phyloP scores from a whole-genome alignment of 2,797 vertebrate genomes.

The Carcharodon carcharias region DNA sequence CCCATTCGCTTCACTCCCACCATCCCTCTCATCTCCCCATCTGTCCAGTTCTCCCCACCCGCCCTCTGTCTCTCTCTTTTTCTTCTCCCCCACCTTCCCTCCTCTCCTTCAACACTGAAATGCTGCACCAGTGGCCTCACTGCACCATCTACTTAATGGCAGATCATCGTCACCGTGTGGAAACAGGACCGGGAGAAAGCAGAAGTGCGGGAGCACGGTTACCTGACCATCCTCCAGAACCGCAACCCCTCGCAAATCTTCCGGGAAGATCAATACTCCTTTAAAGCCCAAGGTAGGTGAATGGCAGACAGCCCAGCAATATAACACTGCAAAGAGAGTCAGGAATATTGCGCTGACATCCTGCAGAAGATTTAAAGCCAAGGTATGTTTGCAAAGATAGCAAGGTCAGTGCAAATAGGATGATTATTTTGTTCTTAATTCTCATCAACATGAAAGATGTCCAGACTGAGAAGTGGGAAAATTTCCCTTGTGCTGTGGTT shows the following conservation, averaged over 20 bases:
- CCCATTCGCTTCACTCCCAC: neutral
- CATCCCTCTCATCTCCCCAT: neutral
- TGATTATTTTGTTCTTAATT: no score
- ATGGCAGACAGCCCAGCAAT: neutral
- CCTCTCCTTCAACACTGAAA: rapidly evolving
- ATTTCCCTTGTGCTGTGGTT: neutral
- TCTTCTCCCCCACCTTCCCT: no score
- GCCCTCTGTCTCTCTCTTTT: no score
- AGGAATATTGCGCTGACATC: no score
- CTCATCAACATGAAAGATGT: no score
- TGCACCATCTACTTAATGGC: conserved; percentile 32
- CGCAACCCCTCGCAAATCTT: conserved; percentile 80
- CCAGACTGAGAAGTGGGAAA: neutral
- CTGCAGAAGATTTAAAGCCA: neutral
- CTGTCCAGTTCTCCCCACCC: neutral
- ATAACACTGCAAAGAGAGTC: neutral
- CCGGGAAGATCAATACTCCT: conserved; percentile 79
- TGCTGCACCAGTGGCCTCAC: neutral
- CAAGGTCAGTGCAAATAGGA: no score
- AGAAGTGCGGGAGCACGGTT: conserved; percentile 77
- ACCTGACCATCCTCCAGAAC: conserved; percentile 78
- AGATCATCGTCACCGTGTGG: conserved; percentile 91
- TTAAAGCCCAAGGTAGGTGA: conserved; percentile 79
- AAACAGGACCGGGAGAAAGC: conserved; percentile 76
- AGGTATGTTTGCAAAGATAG: neutral